These are phyloP conservation scores for Blennius ocellaris DNA, from an alignment of 2,113 vertebrate species.

Conservation along the genomic window DNA sequence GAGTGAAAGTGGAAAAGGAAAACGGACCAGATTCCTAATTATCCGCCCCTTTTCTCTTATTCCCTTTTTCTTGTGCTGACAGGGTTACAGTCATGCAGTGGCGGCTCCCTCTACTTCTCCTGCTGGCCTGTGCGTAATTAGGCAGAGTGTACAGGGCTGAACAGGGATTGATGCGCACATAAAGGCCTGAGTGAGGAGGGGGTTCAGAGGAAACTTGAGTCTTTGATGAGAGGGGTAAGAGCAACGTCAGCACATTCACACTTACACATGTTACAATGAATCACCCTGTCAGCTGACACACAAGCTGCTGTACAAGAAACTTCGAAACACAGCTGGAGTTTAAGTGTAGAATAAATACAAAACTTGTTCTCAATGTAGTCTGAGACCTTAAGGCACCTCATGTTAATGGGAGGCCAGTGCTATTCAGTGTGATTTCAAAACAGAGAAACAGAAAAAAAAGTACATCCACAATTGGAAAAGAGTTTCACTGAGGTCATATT, in stretches of 20 bases:
- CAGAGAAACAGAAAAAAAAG: conserved; percentile 11
- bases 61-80: conserved; percentile 47
- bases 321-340: neutral
- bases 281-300: conserved; percentile 58
- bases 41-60: conserved; percentile 44
- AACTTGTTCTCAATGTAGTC: neutral
- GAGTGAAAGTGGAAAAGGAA: conserved; percentile 62
- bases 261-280: conserved; percentile 56
- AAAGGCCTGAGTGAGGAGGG: conserved; percentile 44
- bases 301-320: conserved; percentile 26
- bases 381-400: neutral
- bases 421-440: conserved; percentile 27
- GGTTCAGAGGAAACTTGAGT: conserved; percentile 54
- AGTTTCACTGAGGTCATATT: conserved; percentile 58
- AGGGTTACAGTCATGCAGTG: conserved; percentile 37
- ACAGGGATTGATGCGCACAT: conserved; percentile 62
- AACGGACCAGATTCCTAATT: conserved; percentile 75
- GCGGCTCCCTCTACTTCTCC: conserved; percentile 52
- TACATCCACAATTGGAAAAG: conserved; percentile 45
- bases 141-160: conserved; percentile 52
- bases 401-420: conserved; percentile 11
- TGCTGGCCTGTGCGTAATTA: conserved; percentile 71
- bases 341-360: neutral
- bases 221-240: conserved; percentile 70
- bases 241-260: conserved; percentile 66